These are phyloP conservation scores for Microplitis mediator DNA, from an alignment of 1,140 invertebrate genomes.

Conservation along the genomic window DNA sequence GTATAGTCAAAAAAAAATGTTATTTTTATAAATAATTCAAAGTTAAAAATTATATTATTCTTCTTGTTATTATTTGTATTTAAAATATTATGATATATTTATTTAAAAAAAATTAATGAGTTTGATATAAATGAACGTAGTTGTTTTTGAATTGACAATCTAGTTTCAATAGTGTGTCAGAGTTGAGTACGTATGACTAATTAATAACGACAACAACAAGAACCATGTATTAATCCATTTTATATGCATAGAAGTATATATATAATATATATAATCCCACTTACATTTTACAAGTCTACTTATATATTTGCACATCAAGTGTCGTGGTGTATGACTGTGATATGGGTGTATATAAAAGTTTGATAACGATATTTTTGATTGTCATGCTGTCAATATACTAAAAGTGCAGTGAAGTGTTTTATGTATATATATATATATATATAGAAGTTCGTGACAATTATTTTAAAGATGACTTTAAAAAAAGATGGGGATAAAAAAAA, in stretches of 20 bases:
- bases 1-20: not conserved
- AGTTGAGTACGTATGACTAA: not conserved
- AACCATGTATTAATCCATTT: not conserved
- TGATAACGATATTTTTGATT: not conserved
- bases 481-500: constrained; percentile 40
- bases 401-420: not conserved
- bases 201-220: not conserved
- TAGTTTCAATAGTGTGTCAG: not conserved
- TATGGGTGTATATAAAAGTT: not conserved
- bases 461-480: constrained; percentile 42
- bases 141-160: constrained; percentile 9
- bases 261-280: not conserved
- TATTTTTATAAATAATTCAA: not conserved
- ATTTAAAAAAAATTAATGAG: too few species aligned
- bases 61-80: not conserved
- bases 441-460: not conserved
- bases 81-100: too few species aligned
- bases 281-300: not conserved
- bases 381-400: not conserved
- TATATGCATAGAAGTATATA: not conserved
- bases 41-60: not conserved
- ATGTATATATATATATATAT: not conserved
- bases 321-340: too few species aligned
- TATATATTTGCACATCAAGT: not conserved
- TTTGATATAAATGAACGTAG: not conserved